Evolutionary conservation across 2,113 vertebrate species (phyloP).

Genomic region (Chaetodon auriga): DNA sequence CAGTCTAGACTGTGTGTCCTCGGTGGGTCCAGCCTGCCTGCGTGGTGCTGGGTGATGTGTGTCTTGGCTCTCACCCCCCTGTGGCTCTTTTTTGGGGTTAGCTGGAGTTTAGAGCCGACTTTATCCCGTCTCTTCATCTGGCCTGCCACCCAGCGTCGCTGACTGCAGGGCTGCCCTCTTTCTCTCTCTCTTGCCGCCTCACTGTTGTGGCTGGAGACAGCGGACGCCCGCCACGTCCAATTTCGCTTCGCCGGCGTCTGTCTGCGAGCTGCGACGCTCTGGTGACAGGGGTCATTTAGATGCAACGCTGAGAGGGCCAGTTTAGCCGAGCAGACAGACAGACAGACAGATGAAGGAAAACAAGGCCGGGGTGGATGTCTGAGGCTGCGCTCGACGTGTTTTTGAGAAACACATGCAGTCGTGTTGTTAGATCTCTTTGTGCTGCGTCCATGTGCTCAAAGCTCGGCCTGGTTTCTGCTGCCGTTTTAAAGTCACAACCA

Average conservation of each 20-base stretch:
- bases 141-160: slow-evolving; percentile 7
- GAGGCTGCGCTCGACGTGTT: neutral
- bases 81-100: slow-evolving; percentile 50
- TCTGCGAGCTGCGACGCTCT: slow-evolving; percentile 17
- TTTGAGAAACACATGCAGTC: slow-evolving; percentile 20
- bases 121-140: slow-evolving; percentile 47
- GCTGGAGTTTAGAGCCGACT: slow-evolving; percentile 67
- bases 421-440: neutral
- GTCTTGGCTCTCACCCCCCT: neutral
- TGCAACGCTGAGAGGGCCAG: slow-evolving; percentile 33
- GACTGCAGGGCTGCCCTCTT: slow-evolving; percentile 22
- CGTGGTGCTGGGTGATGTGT: slow-evolving; percentile 21
- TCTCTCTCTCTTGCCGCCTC: neutral
- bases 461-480: neutral
- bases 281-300: slow-evolving; percentile 54
- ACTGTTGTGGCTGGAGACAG: slow-evolving; percentile 59
- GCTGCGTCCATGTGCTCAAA: neutral
- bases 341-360: slow-evolving; percentile 3
- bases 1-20: slow-evolving; percentile 37
- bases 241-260: slow-evolving; percentile 40
- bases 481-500: slow-evolving; percentile 14
- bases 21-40: neutral
- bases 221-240: slow-evolving; percentile 52
- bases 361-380: slow-evolving; percentile 14
- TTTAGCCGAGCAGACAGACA: slow-evolving; percentile 4